Percentiles rank a stretch among this genome's conserved stretches.
Evolutionary conservation across 2,113 vertebrate genomes (phyloP).

Genomic region (Amblyopsis rosae): DNA sequence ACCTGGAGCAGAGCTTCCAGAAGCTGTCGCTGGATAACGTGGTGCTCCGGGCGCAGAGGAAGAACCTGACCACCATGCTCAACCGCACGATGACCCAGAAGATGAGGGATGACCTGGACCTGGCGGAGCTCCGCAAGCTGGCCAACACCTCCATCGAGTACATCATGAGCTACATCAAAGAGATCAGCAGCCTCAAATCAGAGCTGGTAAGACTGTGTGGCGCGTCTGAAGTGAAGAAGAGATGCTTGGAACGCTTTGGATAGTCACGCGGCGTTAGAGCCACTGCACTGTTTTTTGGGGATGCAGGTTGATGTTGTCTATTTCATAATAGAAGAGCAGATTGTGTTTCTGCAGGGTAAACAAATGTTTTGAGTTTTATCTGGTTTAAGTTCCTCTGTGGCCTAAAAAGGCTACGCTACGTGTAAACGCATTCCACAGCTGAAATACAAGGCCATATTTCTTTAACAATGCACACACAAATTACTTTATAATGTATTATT

Average conservation of each 20-base stretch:
- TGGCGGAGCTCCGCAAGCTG: neutral
- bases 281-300: too few relatives aligned
- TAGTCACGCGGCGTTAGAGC: too few relatives aligned
- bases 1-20: conserved; percentile 74
- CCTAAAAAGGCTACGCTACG: too few relatives aligned
- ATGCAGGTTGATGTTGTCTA: too few relatives aligned
- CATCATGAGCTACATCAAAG: neutral
- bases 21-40: conserved; percentile 62
- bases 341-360: too few relatives aligned
- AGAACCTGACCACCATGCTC: conserved; percentile 77
- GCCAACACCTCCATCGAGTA: conserved; percentile 30
- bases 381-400: too few relatives aligned
- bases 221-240: neutral
- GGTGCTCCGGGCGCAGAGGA: conserved; percentile 46
- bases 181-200: conserved; percentile 52
- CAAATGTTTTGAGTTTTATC: too few relatives aligned
- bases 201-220: neutral
- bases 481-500: neutral
- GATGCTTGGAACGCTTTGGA: too few relatives aligned
- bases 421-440: too few relatives aligned
- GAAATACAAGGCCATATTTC: too few relatives aligned
- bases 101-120: conserved; percentile 44
- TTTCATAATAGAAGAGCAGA: too few relatives aligned
- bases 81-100: conserved; percentile 67
- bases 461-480: neutral